Conservation (phyloP, 2,113 vertebrate species). For the Plotosus lineatus region DNA sequence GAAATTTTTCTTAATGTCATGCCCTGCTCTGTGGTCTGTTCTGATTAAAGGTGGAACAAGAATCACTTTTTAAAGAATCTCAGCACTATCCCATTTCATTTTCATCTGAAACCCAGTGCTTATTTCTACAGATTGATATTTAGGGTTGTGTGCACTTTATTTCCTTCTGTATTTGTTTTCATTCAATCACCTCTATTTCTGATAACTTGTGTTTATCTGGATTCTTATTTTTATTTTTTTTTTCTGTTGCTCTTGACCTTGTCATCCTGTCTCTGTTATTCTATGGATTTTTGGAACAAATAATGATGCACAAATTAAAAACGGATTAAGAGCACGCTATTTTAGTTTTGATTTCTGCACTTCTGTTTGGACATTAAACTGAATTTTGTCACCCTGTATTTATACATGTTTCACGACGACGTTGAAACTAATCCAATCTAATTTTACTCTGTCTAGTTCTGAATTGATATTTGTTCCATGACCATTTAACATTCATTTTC, state of each 20-base stretch:
- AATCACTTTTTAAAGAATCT: neutral
- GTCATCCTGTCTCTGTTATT: neutral
- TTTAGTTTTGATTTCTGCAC: no score
- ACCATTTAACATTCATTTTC: no score
- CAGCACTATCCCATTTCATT: neutral
- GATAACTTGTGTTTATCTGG: neutral
- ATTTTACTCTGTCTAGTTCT: no score
- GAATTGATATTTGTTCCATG: constrained; percentile 1
- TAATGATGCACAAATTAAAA: constrained; percentile 36
- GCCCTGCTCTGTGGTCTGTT: neutral
- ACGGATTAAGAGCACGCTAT: constrained; percentile 27
- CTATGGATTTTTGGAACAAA: neutral
- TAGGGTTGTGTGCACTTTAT: neutral
- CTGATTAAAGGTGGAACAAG: neutral
- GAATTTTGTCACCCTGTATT: no score
- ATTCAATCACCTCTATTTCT: neutral
- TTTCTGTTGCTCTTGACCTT: neutral
- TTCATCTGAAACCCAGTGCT: neutral
- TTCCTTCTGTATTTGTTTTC: neutral
- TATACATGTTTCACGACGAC: no score
- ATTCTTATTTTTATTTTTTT: neutral
- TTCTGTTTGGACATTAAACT: no score
- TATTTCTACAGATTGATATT: neutral
- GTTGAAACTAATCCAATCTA: no score
- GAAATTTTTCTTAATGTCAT: no score